phyloP scores from a whole-genome alignment of 2,797 vertebrate species.

The Cichlasoma orientale region DNA sequence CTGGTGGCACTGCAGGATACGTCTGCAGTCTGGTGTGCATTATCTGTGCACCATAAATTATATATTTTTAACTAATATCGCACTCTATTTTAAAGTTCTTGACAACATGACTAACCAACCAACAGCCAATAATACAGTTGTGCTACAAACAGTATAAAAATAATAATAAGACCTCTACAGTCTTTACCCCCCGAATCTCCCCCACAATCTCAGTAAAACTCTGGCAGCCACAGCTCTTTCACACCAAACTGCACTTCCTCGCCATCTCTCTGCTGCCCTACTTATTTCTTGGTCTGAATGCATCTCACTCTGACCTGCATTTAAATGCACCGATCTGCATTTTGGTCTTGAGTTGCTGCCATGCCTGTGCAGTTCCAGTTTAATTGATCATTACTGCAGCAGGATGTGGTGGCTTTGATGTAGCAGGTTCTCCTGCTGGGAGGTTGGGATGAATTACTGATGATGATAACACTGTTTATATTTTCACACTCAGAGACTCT shows the following conservation, averaged over 20 bases:
- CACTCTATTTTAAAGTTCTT: not conserved
- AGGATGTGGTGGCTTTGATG: constrained; percentile 53
- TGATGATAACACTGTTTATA: constrained; percentile 33
- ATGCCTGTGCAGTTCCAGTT: constrained; percentile 21
- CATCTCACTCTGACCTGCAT: constrained; percentile 69
- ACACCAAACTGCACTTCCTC: constrained; percentile 3
- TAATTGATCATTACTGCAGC: constrained; percentile 49
- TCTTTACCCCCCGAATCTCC: not conserved
- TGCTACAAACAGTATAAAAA: not conserved
- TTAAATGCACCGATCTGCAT: constrained; percentile 64
- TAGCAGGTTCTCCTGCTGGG: constrained; percentile 14
- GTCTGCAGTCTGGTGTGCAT: not conserved
- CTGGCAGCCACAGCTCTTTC: not conserved
- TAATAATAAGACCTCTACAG: not conserved
- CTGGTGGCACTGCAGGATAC: not conserved
- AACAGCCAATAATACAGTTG: not conserved
- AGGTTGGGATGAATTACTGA: constrained; percentile 47
- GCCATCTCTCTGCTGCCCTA: constrained; percentile 40
- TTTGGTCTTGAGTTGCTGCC: constrained; percentile 13
- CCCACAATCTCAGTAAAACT: not conserved
- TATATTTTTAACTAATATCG: not conserved
- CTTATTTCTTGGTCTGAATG: constrained; percentile 47
- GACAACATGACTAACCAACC: not conserved
- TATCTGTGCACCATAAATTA: not conserved
- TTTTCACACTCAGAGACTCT: constrained; percentile 5